Conservation (phyloP, 2,888 invertebrate genomes). For the Dicyrtoma fusca region DNA sequence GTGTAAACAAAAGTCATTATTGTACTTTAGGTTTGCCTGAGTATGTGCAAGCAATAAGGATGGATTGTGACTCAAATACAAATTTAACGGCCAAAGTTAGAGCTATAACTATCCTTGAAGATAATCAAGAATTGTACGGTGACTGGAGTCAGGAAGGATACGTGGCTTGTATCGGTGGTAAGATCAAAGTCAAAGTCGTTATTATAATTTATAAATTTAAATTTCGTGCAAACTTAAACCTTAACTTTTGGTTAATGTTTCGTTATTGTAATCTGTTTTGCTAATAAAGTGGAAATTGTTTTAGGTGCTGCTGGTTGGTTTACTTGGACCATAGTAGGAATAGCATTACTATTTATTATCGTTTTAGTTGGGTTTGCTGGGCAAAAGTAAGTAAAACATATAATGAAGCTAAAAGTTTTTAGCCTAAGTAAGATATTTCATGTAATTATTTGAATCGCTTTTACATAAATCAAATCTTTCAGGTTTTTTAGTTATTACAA, state of each 20-base stretch:
- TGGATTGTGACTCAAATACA: conserved; percentile 47
- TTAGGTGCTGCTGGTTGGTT: conserved; percentile 47
- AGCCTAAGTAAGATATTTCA: neutral
- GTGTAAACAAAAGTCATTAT: conserved; percentile 1
- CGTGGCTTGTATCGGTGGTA: conserved; percentile 53
- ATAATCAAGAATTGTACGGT: conserved; percentile 41
- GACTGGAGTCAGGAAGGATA: conserved; percentile 52
- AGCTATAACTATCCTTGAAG: conserved; percentile 43
- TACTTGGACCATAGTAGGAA: conserved; percentile 48
- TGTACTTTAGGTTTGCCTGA: conserved; percentile 21
- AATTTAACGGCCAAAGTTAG: conserved; percentile 53
- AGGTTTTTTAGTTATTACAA: conserved; percentile 68
- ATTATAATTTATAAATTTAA: no score
- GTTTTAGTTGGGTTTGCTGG: conserved; percentile 41
- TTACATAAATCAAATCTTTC: no score
- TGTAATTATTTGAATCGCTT: no score
- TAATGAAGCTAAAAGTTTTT: no score
- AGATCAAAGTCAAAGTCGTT: no score
- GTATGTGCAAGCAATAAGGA: conserved; percentile 30
- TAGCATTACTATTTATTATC: conserved; percentile 36
- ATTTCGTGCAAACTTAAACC: no score
- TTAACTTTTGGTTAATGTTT: no score
- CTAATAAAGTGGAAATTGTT: no score
- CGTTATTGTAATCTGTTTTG: no score
- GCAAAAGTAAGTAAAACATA: conserved; percentile 49